These are phyloP conservation scores for Protobothrops flavoviridis DNA, from an alignment of 2,113 vertebrate species.

Conservation along the genomic window DNA sequence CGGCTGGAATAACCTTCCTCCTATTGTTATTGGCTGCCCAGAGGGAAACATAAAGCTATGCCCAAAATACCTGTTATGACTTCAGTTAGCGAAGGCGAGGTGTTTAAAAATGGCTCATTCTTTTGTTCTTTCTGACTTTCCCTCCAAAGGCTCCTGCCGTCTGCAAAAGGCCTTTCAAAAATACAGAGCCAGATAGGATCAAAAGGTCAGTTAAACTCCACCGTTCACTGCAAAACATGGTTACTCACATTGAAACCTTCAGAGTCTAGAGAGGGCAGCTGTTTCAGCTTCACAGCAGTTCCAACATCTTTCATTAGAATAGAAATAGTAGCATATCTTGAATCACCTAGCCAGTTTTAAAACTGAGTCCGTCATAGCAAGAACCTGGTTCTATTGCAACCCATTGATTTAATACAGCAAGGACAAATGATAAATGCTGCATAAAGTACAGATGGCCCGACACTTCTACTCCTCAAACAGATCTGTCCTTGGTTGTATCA, in stretches of 20 bases:
- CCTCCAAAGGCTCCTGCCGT: background rate
- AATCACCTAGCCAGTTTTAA: background rate
- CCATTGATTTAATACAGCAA: background rate
- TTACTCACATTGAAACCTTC: accelerated
- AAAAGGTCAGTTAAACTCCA: background rate
- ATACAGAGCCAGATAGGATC: background rate
- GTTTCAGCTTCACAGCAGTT: background rate
- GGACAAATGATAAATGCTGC: conserved; percentile 8
- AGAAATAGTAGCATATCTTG: background rate
- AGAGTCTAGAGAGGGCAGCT: background rate
- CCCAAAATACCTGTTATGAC: background rate
- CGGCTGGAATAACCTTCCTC: background rate
- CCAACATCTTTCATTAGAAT: background rate
- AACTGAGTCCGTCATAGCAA: background rate
- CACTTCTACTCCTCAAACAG: background rate
- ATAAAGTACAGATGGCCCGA: conserved; percentile 5
- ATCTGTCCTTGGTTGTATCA: background rate
- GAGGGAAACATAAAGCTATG: background rate
- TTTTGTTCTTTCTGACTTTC: background rate
- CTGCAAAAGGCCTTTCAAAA: background rate
- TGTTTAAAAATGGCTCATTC: background rate
- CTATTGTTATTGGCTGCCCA: background rate
- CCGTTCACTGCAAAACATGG: accelerated
- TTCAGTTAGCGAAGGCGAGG: background rate
- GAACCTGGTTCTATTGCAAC: background rate